Evolutionary conservation across 2,888 invertebrate genomes (phyloP), one percentile per base, ranked within the genome.

Genomic region (Phasia obesa): DNA sequence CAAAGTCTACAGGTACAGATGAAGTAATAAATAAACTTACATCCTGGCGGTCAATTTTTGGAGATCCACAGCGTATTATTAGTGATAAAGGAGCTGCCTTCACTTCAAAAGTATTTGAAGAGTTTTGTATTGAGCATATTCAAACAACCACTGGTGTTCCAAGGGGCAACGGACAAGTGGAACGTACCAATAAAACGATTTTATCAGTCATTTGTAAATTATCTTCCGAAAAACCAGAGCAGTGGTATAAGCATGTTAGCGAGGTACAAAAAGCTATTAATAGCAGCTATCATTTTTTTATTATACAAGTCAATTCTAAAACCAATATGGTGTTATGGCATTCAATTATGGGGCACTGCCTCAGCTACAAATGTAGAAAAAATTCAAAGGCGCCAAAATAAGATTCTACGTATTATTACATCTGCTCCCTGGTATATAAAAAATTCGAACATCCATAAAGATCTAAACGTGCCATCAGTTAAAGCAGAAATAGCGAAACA

Each of bases 71-170:
- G 4, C 53, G 74, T 27, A 55, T 75, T n/a, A 55, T 81, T 3
- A 81, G 64, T 19, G 76, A 81, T 23, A 76, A 35, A 49, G 75
- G 69, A 2, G 13, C 69, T 15, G 74, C 69, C 0, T 80, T 74
- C 49, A 62, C 62, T 0, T 74, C 74, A 38, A 31, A 35, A 13
- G 38, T 15, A 9, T 80, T 74, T 35, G 51, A 51, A 38, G 70
- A 78, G 2, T 80, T 55, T 57, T 74, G 53, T 27, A 65, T 79
- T 11, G 38, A 71, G 11, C 57, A 78, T 17, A 13, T 64, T 19
- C 42, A 64, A 13, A 59, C 21, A 64, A 78, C 78, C 21, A 64
- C 64, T 4, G 55, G 64, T 2, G 59, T 38, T 13, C 38, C 59
- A 19, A 2, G 59, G 13, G 38, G 59, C 9, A 59, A 59, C n/a